Evolutionary conservation across 2,113 vertebrate genomes (phyloP).

Genomic region (Siniperca chuatsi): DNA sequence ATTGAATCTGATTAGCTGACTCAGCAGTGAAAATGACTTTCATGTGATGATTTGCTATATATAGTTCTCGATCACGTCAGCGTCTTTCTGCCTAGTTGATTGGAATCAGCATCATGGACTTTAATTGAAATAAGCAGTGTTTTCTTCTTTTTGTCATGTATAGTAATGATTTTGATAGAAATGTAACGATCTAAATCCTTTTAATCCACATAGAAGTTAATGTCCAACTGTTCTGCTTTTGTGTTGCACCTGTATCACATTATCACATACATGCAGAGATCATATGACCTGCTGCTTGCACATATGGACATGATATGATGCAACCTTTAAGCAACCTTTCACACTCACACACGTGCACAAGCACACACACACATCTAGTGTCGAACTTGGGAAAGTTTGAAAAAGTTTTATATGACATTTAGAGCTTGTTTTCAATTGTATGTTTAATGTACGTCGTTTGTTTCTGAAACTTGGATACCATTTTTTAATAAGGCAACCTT

Average conservation of each 20-base stretch:
- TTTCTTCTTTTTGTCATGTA: background rate
- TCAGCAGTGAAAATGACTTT: conserved; percentile 56
- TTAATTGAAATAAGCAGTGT: background rate
- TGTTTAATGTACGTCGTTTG: background rate
- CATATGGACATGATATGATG: conserved; percentile 51
- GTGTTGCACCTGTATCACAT: conserved; percentile 31
- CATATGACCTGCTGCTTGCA: conserved; percentile 35
- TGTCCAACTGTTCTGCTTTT: conserved; percentile 10
- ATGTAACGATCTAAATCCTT: background rate
- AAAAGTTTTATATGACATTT: background rate
- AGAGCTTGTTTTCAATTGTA: background rate
- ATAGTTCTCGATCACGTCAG: conserved; percentile 41
- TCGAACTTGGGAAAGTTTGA: background rate
- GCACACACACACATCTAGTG: background rate
- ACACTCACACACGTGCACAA: background rate
- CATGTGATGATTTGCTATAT: conserved; percentile 53
- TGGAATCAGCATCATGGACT: conserved; percentile 19
- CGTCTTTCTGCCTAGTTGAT: conserved; percentile 20
- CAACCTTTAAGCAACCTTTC: conserved; percentile 21
- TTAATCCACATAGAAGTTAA: background rate
- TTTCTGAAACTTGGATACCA: background rate
- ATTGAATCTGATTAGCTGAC: conserved; percentile 39
- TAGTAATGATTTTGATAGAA: background rate
- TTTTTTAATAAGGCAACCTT: background rate
- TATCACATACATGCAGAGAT: conserved; percentile 44